Base-by-base conservation (phyloP, 2,888 invertebrate genomes). In the Blastobasis lacticolella region DNA sequence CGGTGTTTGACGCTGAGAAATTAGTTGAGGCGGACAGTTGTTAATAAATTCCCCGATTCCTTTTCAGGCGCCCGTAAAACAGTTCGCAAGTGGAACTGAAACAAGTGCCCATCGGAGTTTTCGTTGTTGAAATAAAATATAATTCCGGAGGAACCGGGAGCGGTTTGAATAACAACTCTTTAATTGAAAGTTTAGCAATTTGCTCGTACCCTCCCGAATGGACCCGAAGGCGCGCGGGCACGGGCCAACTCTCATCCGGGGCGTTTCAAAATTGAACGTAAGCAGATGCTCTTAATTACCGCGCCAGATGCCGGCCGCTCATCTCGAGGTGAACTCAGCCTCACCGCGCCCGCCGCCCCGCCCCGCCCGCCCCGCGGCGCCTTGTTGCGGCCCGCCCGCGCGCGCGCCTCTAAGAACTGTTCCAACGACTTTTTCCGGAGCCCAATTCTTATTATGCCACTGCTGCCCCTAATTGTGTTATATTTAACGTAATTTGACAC, bases 141-240 rank as follows among this genome's bases (percentile, higher is more conserved):
- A 84, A 88, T 84, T 79, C 69, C 77, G 66, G 66, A 75, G 76
- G 71, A 78, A 73, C 78, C 67, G 75, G 65, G 71, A 78, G 86
- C 80, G 82, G 87, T 84, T 84, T 82, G 82, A 86, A 82, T 86
- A 88, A 85, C 87, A 87, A 85, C 87, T 88, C 87, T 88, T 87
- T 88, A 87, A 87, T 88, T 85, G 88, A 88, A 88, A 88, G 87
- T 88, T 87, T 85, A 85, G 87, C 86, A 87, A 87, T 88, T 88
- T 87, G 86, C 84, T 82, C 80, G 69, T 81, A 81, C 81, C 86
- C 84, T 79, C 78, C 73, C 73, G 79, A 86, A 85, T 84, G 88
- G 85, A 85, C 86, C 84, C 81, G 75, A 76, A 75, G 80, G 79
- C 73, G 78, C 68, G 57, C 61, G 66, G 71, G 53, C 49, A 56